Evolutionary conservation across 1,140 invertebrate genomes (phyloP).

Genomic region (Caerostris extrusa): DNA sequence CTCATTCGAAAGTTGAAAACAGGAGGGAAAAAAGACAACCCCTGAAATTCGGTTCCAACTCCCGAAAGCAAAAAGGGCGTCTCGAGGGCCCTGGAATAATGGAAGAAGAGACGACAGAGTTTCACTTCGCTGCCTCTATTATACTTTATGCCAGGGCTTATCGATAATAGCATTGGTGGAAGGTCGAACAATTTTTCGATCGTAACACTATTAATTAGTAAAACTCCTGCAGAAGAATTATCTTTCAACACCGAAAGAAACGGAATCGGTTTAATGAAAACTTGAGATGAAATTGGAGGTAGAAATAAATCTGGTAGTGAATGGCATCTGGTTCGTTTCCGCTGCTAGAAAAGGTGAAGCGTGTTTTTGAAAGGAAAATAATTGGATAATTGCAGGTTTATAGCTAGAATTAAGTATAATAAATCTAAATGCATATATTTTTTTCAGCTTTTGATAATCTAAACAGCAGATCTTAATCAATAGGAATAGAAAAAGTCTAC

Average conservation of each 20-base stretch:
- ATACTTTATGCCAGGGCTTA: neutral
- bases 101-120: neutral
- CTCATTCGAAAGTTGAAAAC: neutral
- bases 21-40: neutral
- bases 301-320: neutral
- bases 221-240: neutral
- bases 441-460: too few relatives aligned
- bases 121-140: conserved; percentile 24
- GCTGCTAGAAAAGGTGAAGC: too few relatives aligned
- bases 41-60: conserved; percentile 13
- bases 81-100: conserved; percentile 25
- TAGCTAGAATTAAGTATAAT: too few relatives aligned
- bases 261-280: neutral
- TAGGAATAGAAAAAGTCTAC: too few relatives aligned
- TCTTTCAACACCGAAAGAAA: neutral
- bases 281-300: neutral
- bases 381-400: too few relatives aligned
- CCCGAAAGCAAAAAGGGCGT: conserved; percentile 1
- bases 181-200: neutral
- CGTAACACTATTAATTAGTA: conserved; percentile 21
- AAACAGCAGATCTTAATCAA: too few relatives aligned
- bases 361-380: too few relatives aligned
- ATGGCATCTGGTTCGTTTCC: neutral
- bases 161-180: neutral
- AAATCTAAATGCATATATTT: too few relatives aligned